Percentiles rank a stretch among this genome's conserved stretches.
phyloP scores from a whole-genome alignment of 37 sponge, comb jelly and placozoan species.

The Dysidea cf. avara region DNA sequence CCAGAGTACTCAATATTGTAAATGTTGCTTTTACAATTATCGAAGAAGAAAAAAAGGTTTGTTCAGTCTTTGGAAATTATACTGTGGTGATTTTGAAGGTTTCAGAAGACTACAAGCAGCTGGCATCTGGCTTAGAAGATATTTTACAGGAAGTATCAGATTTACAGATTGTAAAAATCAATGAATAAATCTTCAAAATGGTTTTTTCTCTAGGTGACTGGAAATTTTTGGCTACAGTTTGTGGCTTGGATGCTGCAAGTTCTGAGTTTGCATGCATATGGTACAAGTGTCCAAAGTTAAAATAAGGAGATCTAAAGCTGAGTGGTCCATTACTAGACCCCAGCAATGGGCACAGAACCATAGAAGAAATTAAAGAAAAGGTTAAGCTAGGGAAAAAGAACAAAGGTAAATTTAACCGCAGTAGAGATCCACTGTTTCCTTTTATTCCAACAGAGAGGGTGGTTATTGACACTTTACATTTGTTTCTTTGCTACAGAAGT shows the following conservation, averaged over 20 bases:
- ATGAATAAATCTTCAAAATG: not conserved
- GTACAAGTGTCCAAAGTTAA: conserved; percentile 8
- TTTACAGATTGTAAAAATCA: not conserved
- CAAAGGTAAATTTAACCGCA: not conserved
- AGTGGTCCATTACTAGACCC: conserved; percentile 6
- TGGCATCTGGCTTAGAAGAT: not conserved
- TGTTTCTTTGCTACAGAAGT: too few relatives aligned
- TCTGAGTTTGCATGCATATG: conserved; percentile 7
- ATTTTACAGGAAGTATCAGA: not conserved
- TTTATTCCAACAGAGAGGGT: conserved; percentile 11
- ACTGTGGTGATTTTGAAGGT: conserved; percentile 1
- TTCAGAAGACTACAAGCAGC: conserved; percentile 5
- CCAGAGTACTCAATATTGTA: conserved; percentile 5
- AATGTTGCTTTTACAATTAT: conserved; percentile 19
- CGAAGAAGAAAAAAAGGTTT: too few relatives aligned
- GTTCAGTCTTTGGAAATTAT: too few relatives aligned
- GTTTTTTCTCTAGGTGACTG: conserved; percentile 17
- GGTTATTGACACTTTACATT: conserved; percentile 27
- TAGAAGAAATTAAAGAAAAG: conserved; percentile 10
- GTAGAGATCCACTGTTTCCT: not conserved
- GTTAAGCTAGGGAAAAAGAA: not conserved
- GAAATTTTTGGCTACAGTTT: conserved; percentile 18
- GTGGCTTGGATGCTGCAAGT: conserved; percentile 15
- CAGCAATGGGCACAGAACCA: conserved; percentile 12
- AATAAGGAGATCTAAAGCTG: not conserved